Conservation (phyloP, 1,140 invertebrate genomes). For the Lordiphosa stackelbergi region DNA sequence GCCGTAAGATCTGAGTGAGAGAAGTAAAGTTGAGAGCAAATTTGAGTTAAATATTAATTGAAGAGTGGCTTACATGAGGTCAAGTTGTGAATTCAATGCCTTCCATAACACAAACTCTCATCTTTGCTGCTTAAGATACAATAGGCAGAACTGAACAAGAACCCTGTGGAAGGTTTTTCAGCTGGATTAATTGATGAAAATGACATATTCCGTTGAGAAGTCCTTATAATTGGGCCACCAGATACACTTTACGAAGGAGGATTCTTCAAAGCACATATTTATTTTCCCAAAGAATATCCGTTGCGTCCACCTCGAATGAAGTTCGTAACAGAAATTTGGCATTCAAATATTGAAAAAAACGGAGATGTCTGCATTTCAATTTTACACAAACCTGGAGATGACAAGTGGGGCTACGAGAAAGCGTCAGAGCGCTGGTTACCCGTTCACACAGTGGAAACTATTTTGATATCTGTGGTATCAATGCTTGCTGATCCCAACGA, state of each 20-base stretch:
- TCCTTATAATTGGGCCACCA: constrained; percentile 98
- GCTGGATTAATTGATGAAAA: constrained; percentile 99
- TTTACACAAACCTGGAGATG: constrained; percentile 99
- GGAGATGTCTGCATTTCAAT: constrained; percentile 99
- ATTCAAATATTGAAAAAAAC: constrained; percentile 99
- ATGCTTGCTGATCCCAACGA: constrained; percentile 99
- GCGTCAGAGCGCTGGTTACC: constrained; percentile 99
- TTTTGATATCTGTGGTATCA: constrained; percentile 98
- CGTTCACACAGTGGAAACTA: constrained; percentile 99
- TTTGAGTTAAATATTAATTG: no score
- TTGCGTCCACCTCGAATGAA: constrained; percentile 99
- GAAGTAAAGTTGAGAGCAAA: no score
- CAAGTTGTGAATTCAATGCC: no score
- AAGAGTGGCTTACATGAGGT: no score
- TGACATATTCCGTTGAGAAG: constrained; percentile 99
- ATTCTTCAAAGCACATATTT: constrained; percentile 97
- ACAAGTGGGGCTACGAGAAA: constrained; percentile 99
- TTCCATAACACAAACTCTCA: constrained; percentile 77
- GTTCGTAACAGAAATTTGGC: constrained; percentile 99
- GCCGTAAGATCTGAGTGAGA: no score
- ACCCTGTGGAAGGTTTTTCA: constrained; percentile 99
- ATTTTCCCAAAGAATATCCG: constrained; percentile 99
- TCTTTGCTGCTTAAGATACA: constrained; percentile 96
- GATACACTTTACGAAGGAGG: constrained; percentile 99
- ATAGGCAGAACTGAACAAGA: constrained; percentile 98